Base-by-base conservation (phyloP, 2,797 vertebrate species). In the Channallabes apus region DNA sequence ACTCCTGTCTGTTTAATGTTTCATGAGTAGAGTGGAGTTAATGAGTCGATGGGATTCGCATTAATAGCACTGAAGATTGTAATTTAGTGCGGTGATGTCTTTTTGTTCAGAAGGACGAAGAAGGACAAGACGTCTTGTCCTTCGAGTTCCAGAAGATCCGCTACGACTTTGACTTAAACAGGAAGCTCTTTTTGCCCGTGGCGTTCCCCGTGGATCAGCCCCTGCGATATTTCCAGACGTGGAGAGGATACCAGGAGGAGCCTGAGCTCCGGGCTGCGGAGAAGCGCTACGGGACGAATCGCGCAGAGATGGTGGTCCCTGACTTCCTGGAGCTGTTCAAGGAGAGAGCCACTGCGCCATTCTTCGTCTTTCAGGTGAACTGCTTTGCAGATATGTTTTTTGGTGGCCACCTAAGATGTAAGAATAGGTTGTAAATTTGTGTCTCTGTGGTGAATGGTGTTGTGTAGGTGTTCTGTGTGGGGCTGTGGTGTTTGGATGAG, bases 131-230 rank as follows among this genome's bases (percentile, higher is more conserved):
- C 58, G 94, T 94, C 32, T 92, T 99, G 32, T 97, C 94, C 85
- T 97, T 99, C 27, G 97, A 99, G 86, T 99, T 99, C 91, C 98
- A 99, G 91, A 99, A 99, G 93, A 98, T 98, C 89, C 93, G 96
- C 51, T 99, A 99, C 83, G 92, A 94, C 0, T 98, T 95, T 0
- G 96, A 98, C 80, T 62, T 87, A 0, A 96, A 97, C 75, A 96
- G 95, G 91, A 98, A 97, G 85, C 87, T 91, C 38, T 99, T 99
- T 86, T 91, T 96, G 27, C 96, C 97, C 0, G 95, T 97, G 17
- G 95, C 96, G 0, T 99, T 98, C 86, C 97, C 97, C 0, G 92
- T 98, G 89, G 91, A 90, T 69, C 92, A 95, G 3, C 87, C 95
- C 1, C 91, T 99, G 82, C 93, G 94, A 12, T 95, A 93, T 90